Base-by-base conservation (phyloP, 2,113 vertebrate genomes). In the Myotis yumanensis region DNA sequence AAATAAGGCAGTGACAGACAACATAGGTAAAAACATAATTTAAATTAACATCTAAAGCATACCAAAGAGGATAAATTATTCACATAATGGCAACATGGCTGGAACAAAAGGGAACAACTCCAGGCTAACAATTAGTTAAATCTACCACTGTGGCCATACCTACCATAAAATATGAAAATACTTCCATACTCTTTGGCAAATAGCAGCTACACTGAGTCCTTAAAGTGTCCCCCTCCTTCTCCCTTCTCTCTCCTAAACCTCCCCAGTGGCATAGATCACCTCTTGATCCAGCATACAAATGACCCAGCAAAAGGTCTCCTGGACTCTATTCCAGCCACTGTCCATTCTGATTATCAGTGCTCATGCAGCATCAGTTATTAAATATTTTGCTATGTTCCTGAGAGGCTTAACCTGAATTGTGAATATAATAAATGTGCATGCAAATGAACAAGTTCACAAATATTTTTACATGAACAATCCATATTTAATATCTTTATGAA, bases 371-470 rank as follows among this genome's bases (percentile, higher is more conserved):
- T 17, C 37, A 52, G 30, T 86, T 80, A 73, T 79, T 73, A 48
- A 83, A 83, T 77, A 80, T 54, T 76, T 86, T 83, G n/a, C 11
- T 37, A 59, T 35, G 16, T 73, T 73, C 54, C 46, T 80, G 16
- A 57, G 25, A 72, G 17, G 7, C 7, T 80, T 77, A 84, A 87
- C 12, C 16, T 91, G 37, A 51, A 84, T 14, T 85, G 20, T 59
- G 20, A 30, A 75, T 40, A 59, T 57, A 89, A 75, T 66, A 84
- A 77, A 86, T 62, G 48, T 40, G 52, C 14, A 72, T 54, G 17
- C 66, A 94, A 92, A 86, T 89, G n/a, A 89, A 68, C 28, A 96
- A 89, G 37, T 80, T 73, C 37, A 72, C 40, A 92, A 85, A 71
- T 87, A 2, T 68, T 85, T 92, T 59, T 89, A 57, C 37, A 89